Conservation (phyloP, 2,888 invertebrate species). For the Clunio marinus region DNA sequence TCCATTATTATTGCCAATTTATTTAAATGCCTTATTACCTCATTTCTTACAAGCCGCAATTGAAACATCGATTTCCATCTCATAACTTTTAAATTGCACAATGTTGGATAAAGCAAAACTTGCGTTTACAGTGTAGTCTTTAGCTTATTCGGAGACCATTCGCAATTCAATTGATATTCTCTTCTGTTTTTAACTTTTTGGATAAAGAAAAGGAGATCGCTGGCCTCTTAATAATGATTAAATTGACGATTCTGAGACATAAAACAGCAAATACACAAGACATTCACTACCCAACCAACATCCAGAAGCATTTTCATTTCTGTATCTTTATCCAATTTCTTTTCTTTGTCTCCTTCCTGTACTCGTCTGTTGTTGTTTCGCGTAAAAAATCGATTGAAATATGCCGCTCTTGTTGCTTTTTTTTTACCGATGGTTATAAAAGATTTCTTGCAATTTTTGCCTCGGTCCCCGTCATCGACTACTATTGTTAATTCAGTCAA, state of each 20-base stretch:
- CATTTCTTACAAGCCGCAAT: neutral
- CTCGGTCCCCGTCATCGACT: slow-evolving; percentile 1
- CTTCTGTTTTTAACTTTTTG: neutral
- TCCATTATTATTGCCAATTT: neutral
- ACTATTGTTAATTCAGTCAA: slow-evolving; percentile 35
- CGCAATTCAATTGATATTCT: neutral
- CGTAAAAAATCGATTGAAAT: slow-evolving; percentile 22
- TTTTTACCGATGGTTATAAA: neutral
- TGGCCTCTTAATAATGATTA: slow-evolving; percentile 29
- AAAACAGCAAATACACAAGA: slow-evolving; percentile 9
- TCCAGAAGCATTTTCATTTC: slow-evolving; percentile 1
- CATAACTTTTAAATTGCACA: neutral
- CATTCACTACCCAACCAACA: slow-evolving; percentile 7
- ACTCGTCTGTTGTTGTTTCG: neutral
- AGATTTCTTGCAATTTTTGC: slow-evolving; percentile 2
- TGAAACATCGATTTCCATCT: neutral
- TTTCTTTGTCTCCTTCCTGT: neutral
- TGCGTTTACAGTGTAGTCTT: neutral
- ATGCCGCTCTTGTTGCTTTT: neutral
- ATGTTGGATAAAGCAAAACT: neutral
- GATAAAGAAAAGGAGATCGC: neutral
- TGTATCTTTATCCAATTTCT: slow-evolving; percentile 6
- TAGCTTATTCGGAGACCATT: neutral
- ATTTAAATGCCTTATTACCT: slow-evolving; percentile 12
- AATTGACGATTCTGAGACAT: slow-evolving; percentile 9